Evolutionary conservation across 2,888 invertebrate genomes (phyloP), one percentile per base, ranked within the genome.

Genomic region (Chorisops tibialis): DNA sequence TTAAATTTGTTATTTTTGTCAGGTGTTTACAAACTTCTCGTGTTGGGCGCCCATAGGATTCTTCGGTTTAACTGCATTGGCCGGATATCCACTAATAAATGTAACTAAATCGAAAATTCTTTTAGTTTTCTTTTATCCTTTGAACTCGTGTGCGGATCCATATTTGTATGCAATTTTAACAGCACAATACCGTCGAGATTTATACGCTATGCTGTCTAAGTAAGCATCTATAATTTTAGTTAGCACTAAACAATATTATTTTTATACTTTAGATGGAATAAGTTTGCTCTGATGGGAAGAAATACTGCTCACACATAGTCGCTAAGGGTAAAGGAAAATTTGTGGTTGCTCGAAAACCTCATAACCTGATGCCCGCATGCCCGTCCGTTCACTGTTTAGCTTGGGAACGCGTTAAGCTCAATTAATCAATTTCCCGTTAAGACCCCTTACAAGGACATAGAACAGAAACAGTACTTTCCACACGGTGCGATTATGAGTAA

Each of bases 141-240:
- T 96, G 64, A 95, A 95, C 77, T 90, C 93, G 0, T 93, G 93
- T 74, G 92, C 94, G 39, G 94, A 96, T 79, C 95, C 95, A 0
- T 94, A 93, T 80, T 79, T 96, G 3, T 96, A 95, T 76, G 94
- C 93, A 16, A 90, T 95, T 68, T 81, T 93, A 72, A 95, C 94
- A 6, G 87, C 91, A 65, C 93, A 93, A 76, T 93, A 92, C 73
- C 82, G 92, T 43, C 82, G 86, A 68, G 93, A 94, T 74, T 80
- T 91, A 19, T 81, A 85, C 58, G 80, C 82, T 11, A 74, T 91
- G 41, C 77, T 90, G 51, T 83, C 87, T 2, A 84, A 86, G 80
- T 89, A 79, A 69, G 81, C 61, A 16, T 47, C n/a, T 19, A n/a
- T 61, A 59, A 52, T 41, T 37, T 7, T 52, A 22, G 14, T 24